Base-by-base conservation (phyloP, 1,140 invertebrate species). In the Oncopeltus fasciatus region DNA sequence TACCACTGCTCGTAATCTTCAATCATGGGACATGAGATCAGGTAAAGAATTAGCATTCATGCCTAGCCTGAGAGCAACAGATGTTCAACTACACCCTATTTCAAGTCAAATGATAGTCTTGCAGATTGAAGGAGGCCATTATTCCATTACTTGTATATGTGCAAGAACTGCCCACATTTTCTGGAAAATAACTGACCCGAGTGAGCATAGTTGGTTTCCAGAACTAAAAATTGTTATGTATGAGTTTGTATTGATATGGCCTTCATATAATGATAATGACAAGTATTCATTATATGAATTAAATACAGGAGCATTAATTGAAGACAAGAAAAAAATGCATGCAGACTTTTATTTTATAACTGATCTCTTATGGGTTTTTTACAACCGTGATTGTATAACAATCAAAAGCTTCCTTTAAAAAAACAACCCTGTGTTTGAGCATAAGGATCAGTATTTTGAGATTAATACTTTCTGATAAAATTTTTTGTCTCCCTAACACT, bases 261-360 rank as follows among this genome's bases (percentile, higher is more conserved):
- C 49, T 12, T 53, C 49, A 2, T 53, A 53, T 53, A 53, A 53
- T 26, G 49, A 53, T 26, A 53, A 53, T 27, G 49, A 53, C 26
- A 53, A 53, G 26, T 53, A 53, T 53, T 53, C 49, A 9, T 26
- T 53, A 14, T 53, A 53, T 27, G 49, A 53, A 53, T 24, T 53
- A 2, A 24, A 53, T 24, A 24, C 20, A 16, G 49, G 49, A 24
- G 26, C 21, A 2, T 26, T 53, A 26, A 27, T 53, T 11, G 20
- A 18, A 2, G 49, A 53, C 14, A 53, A 53, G n/a, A 53, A 27
- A 14, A 53, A 53, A 14, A 27, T 24, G 2, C 20, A 16, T 53
- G 49, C 20, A 1, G 49, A 53, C 2, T 24, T 16, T 24, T 20
- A 3, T 9, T 53, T 16, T 53, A 2, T 53, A 9, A 53, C 49